A percentile compares a stretch with the other conserved stretches of the same genome.
Conservation (phyloP, 2,797 vertebrate species). For the Myioborus miniatus region DNA sequence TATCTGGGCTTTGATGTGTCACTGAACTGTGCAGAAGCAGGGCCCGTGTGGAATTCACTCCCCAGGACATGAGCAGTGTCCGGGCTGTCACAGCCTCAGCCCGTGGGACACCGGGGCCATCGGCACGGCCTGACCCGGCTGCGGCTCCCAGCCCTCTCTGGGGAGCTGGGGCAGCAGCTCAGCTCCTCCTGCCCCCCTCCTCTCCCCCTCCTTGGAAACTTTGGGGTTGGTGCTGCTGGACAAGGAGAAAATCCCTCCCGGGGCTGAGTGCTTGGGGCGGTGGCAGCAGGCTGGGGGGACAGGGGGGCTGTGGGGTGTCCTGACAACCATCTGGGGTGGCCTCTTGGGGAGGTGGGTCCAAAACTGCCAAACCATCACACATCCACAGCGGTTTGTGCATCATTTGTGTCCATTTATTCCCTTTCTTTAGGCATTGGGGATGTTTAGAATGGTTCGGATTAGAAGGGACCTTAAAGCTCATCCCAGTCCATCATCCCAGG, state of each 20-base stretch:
- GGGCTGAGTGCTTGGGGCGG: too few species aligned
- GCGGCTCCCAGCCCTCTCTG: fast-evolving
- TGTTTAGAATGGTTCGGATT: background rate
- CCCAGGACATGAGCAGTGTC: background rate
- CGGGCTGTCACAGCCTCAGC: background rate
- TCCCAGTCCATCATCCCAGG: background rate
- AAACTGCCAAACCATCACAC: too few species aligned
- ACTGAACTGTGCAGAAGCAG: background rate
- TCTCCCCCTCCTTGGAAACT: background rate
- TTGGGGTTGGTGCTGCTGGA: fast-evolving
- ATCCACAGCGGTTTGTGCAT: background rate
- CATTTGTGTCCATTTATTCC: background rate
- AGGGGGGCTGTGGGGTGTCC: background rate
- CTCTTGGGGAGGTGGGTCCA: fast-evolving
- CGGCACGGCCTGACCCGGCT: background rate
- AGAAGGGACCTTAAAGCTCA: background rate
- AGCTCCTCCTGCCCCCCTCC: background rate
- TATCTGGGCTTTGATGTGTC: constrained; percentile 38
- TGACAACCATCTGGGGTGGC: fast-evolving
- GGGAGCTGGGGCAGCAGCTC: background rate
- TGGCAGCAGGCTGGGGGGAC: background rate
- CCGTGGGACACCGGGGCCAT: background rate
- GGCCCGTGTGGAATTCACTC: background rate
- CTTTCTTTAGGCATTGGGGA: background rate
- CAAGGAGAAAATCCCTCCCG: background rate